A percentile compares a stretch with the other conserved stretches of the same genome.
Conservation (phyloP, 1,140 invertebrate genomes). For the Nephotettix cincticeps region DNA sequence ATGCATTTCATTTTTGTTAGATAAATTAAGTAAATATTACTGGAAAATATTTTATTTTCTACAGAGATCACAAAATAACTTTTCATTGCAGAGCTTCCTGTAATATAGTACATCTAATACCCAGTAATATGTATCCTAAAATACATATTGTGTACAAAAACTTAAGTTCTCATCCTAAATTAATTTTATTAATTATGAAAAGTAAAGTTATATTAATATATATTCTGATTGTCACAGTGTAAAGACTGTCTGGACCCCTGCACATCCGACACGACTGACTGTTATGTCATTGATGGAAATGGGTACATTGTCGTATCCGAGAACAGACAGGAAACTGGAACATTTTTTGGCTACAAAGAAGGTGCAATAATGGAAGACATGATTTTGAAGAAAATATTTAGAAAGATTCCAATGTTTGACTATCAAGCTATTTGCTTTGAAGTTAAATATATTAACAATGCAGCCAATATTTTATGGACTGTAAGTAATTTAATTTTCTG, state of each 20-base stretch:
- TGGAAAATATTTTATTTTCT: no score
- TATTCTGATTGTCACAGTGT: not conserved
- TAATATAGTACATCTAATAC: no score
- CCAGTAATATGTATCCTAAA: no score
- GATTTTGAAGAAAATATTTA: conserved; percentile 70
- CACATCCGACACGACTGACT: conserved; percentile 62
- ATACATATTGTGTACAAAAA: no score
- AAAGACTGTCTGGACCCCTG: conserved; percentile 35
- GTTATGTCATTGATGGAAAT: conserved; percentile 86
- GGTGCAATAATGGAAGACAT: conserved; percentile 77
- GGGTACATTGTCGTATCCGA: conserved; percentile 84
- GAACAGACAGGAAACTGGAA: conserved; percentile 65
- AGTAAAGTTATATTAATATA: no score
- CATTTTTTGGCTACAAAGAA: conserved; percentile 84
- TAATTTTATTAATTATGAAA: no score
- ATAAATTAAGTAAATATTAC: no score
- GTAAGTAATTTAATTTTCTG: no score
- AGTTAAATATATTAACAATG: conserved; percentile 43
- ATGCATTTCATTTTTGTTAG: no score
- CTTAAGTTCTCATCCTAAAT: no score
- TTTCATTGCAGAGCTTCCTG: no score
- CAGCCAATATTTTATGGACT: conserved; percentile 46
- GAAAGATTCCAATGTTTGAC: conserved; percentile 76
- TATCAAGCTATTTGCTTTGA: conserved; percentile 77
- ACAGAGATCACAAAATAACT: no score